These are phyloP conservation scores for Pollenia angustigena DNA, from an alignment of 2,888 invertebrate species.

Conservation along the genomic window DNA sequence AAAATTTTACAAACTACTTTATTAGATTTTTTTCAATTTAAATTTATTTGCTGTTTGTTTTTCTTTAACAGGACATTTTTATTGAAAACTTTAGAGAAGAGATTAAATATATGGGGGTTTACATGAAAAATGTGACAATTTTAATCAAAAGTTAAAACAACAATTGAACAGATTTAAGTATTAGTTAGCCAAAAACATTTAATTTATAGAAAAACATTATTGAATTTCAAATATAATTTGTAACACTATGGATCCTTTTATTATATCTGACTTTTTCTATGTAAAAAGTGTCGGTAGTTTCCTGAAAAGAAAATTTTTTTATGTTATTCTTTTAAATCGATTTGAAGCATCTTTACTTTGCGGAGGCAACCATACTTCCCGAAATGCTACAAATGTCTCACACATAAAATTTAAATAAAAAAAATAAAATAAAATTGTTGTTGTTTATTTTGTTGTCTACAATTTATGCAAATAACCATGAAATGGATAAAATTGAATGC, in stretches of 20 bases:
- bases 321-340: no score
- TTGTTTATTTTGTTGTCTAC: constrained; percentile 48
- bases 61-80: background rate
- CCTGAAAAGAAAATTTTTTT: no score
- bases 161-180: no score
- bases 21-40: constrained; percentile 39
- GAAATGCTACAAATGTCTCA: constrained; percentile 8
- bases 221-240: no score
- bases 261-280: no score
- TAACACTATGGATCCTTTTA: no score
- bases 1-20: constrained; percentile 54
- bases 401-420: constrained; percentile 1
- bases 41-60: background rate
- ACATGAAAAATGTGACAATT: background rate
- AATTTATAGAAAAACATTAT: no score
- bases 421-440: constrained; percentile 19
- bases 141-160: no score
- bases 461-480: constrained; percentile 69
- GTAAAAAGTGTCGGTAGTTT: no score
- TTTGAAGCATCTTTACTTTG: background rate
- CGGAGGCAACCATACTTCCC: constrained; percentile 27
- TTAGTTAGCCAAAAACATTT: no score
- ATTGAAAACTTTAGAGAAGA: background rate
- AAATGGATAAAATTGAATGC: constrained; percentile 62
- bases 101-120: constrained; percentile 1